A percentile compares a stretch with the other conserved stretches of the same genome.
These are phyloP conservation scores for Branchellion lobata DNA, from an alignment of 2,888 invertebrate genomes.

Conservation along the genomic window DNA sequence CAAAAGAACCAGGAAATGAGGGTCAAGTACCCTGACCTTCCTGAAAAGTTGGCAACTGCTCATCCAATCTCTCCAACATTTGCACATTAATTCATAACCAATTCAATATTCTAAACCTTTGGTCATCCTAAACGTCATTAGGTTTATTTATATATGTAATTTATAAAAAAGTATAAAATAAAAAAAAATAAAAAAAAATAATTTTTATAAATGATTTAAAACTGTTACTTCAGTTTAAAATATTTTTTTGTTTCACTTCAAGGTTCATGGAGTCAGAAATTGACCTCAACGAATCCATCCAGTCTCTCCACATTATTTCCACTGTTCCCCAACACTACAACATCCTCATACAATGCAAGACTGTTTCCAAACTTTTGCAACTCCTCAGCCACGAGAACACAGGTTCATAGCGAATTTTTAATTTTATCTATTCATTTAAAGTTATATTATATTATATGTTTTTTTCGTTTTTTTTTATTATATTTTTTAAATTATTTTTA, in stretches of 20 bases:
- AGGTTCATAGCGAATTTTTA: constrained; percentile 64
- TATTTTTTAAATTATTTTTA: too few relatives aligned
- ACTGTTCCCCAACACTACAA: constrained; percentile 94
- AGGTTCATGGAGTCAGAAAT: constrained; percentile 94
- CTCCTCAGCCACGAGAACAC: constrained; percentile 93
- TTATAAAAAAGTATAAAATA: too few relatives aligned
- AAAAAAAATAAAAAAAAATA: too few relatives aligned
- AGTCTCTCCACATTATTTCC: constrained; percentile 86
- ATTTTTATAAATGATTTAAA: too few relatives aligned
- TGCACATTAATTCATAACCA: background rate
- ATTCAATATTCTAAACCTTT: too few relatives aligned
- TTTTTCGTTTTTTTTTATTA: too few relatives aligned
- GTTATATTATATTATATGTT: background rate
- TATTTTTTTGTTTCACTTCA: too few relatives aligned
- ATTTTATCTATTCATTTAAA: background rate
- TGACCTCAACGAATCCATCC: constrained; percentile 80
- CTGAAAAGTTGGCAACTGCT: constrained; percentile 73
- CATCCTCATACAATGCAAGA: constrained; percentile 81
- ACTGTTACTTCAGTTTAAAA: too few relatives aligned
- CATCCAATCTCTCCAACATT: background rate
- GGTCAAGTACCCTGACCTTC: constrained; percentile 93
- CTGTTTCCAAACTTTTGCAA: constrained; percentile 85
- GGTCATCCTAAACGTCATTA: background rate
- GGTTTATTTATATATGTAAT: too few relatives aligned
- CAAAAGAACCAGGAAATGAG: constrained; percentile 94